Evolutionary conservation across 2,113 vertebrate species (phyloP).

Genomic region (Dasyprocta punctata): DNA sequence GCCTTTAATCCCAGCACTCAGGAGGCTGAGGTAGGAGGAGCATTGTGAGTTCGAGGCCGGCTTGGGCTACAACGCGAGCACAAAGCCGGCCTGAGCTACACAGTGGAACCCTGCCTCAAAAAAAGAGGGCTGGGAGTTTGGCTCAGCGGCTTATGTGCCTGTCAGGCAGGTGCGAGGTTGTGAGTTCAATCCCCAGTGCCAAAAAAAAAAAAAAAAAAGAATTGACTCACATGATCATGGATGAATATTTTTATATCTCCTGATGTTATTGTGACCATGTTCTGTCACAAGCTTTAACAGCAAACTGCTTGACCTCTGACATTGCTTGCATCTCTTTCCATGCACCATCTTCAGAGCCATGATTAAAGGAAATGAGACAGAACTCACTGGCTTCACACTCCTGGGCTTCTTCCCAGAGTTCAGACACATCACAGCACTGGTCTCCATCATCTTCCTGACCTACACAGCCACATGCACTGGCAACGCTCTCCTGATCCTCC

Average conservation of each 20-base stretch:
- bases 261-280: not conserved
- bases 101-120: too few species aligned
- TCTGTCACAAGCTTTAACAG: not conserved
- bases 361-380: not conserved
- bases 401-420: constrained; percentile 26
- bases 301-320: not conserved
- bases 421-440: not conserved
- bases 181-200: too few species aligned
- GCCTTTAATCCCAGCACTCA: too few species aligned
- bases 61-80: too few species aligned
- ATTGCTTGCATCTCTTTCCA: not conserved
- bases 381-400: constrained; percentile 16
- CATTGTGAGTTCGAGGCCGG: too few species aligned
- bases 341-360: not conserved
- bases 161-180: too few species aligned
- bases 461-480: not conserved
- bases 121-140: too few species aligned
- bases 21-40: too few species aligned
- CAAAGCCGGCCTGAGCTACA: too few species aligned
- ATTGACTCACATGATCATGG: too few species aligned
- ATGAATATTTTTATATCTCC: not conserved
- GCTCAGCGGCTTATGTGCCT: too few species aligned
- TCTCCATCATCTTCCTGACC: not conserved
- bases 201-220: too few species aligned
- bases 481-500: not conserved